Percentiles rank a stretch among this genome's conserved stretches.
phyloP scores from a whole-genome alignment of 2,113 vertebrate species.

The Trochalopteron elliotii region DNA sequence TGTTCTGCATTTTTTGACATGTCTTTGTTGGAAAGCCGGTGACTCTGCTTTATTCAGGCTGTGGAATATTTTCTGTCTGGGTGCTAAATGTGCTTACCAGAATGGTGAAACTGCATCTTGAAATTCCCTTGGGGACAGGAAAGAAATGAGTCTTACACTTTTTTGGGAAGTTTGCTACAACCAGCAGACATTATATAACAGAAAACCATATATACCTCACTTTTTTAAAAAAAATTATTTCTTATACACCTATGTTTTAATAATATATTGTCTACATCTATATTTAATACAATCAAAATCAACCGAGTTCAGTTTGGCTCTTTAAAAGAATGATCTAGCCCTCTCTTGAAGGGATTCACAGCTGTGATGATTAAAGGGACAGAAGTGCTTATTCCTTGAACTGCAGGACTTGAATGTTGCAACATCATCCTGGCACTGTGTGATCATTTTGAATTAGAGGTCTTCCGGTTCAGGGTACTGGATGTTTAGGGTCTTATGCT shows the following conservation, averaged over 20 bases:
- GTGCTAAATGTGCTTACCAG: background rate
- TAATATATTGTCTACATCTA: background rate
- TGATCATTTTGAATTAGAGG: background rate
- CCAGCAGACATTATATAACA: background rate
- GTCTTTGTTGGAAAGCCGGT: background rate
- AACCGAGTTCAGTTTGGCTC: background rate
- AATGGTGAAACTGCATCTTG: background rate
- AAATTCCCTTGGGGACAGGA: background rate
- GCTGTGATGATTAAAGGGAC: background rate
- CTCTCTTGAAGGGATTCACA: background rate
- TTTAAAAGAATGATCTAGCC: background rate
- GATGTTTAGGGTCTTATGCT: background rate
- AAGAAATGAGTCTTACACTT: background rate
- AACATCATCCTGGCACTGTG: background rate
- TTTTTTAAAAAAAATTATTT: background rate
- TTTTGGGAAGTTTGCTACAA: background rate
- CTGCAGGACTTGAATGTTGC: background rate
- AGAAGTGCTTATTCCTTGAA: background rate
- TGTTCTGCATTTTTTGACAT: background rate
- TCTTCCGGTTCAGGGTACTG: background rate
- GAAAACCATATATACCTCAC: background rate
- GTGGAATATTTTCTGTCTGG: background rate
- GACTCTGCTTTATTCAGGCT: background rate
- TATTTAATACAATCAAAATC: background rate
- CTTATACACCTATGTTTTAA: no score